phyloP scores from a whole-genome alignment of 1,140 invertebrate species.

The Nylanderia fulva region DNA sequence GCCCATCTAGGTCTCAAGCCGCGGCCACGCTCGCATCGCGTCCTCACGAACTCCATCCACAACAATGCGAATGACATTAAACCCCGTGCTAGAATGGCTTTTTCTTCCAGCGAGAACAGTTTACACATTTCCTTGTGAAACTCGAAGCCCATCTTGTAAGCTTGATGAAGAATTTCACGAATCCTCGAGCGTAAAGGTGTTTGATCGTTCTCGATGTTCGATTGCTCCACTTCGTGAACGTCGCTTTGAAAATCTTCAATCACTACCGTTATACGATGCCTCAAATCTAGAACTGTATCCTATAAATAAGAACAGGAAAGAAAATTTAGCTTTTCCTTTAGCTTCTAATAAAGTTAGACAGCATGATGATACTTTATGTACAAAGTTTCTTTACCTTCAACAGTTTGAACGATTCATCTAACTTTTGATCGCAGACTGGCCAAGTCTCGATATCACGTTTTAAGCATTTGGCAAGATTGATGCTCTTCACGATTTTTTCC shows the following conservation, averaged over 20 bases:
- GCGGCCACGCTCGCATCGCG: constrained; percentile 93
- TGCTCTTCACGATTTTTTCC: constrained; percentile 92
- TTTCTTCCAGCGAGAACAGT: constrained; percentile 86
- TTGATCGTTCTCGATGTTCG: constrained; percentile 78
- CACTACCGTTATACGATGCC: constrained; percentile 87
- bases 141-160: constrained; percentile 96
- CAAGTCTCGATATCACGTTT: constrained; percentile 89
- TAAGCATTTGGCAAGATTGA: constrained; percentile 93
- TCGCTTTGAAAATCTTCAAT: constrained; percentile 88
- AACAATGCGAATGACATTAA: constrained; percentile 92
- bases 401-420: constrained; percentile 87
- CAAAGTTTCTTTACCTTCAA: constrained; percentile 87
- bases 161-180: constrained; percentile 93
- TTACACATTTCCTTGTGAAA: constrained; percentile 93
- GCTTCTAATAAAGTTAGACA: background rate
- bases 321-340: constrained; percentile 29
- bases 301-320: constrained; percentile 74
- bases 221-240: constrained; percentile 78
- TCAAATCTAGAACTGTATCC: constrained; percentile 88
- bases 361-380: no score
- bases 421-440: constrained; percentile 82
- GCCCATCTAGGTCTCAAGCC: constrained; percentile 94
- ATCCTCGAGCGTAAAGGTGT: constrained; percentile 87
- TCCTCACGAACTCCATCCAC: constrained; percentile 95
- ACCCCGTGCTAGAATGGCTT: constrained; percentile 81